phyloP scores from a whole-genome alignment of 2,113 vertebrate species.

The Atherinomorus stipes region DNA sequence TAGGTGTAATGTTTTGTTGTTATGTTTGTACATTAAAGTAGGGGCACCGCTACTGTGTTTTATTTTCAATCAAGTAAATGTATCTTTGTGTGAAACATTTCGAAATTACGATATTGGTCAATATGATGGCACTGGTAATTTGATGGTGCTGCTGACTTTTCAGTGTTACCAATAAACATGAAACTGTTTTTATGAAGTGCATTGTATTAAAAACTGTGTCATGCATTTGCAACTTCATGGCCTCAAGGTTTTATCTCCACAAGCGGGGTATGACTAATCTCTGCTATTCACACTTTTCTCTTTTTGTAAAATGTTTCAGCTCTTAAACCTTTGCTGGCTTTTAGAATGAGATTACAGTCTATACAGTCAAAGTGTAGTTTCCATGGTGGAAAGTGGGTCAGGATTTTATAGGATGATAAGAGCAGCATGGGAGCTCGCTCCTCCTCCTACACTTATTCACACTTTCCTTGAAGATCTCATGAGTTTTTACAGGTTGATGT shows the following conservation, averaged over 20 bases:
- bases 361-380: constrained; percentile 26
- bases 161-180: background rate
- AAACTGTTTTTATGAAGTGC: background rate
- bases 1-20: too few relatives aligned
- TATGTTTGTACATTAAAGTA: too few relatives aligned
- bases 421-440: constrained; percentile 18
- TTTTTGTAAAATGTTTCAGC: constrained; percentile 15
- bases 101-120: too few relatives aligned
- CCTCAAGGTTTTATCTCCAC: constrained; percentile 7
- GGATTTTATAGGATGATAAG: constrained; percentile 27
- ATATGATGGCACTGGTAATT: background rate
- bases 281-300: constrained; percentile 21
- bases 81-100: too few relatives aligned
- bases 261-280: constrained; percentile 25
- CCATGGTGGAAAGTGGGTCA: constrained; percentile 51
- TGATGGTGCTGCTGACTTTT: background rate
- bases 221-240: background rate
- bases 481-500: too few relatives aligned
- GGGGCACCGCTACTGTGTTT: too few relatives aligned
- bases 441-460: constrained; percentile 30
- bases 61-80: too few relatives aligned
- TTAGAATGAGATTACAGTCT: constrained; percentile 52
- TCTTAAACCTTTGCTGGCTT: constrained; percentile 37
- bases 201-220: background rate
- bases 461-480: constrained; percentile 4